Base-by-base conservation (phyloP, 2,113 vertebrate genomes). In the Python bivittatus region DNA sequence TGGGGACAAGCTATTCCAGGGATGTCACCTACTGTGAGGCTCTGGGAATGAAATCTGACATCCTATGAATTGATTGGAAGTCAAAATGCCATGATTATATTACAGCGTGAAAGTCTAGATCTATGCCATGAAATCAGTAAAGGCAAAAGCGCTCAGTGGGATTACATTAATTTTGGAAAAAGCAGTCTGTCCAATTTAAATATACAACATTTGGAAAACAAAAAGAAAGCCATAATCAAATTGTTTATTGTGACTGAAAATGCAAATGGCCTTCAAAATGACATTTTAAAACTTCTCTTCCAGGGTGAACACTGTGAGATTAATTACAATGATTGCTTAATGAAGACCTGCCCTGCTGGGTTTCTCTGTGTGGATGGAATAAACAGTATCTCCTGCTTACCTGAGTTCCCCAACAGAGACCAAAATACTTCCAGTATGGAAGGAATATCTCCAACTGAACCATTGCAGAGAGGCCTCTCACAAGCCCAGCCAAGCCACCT, bases 321-420 rank as follows among this genome's bases (percentile, higher is more conserved):
- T 97, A 98, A 99, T 97, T 98, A 98, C 95, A 96, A 98, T 93
- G 97, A 98, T 95, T 99, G 98, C 97, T 97, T 98, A 96, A 97
- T 97, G 56, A 97, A 97, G 92, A 97, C 96, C 52, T 99, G 98
- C 96, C 98, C 98, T 84, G 92, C 92, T 96, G 97, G 96, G 56
- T 98, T 97, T 96, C 96, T 97, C 95, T 98, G 98, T 97, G 92
- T 97, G 95, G 98, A 98, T 94, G 98, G 97, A 96, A 97, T 98
- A 97, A 98, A 98, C 96, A 97, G 96, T 96, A 96, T 98, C 96
- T 98, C 97, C 95, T 98, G 97, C 95, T 96, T 98, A 93, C 96
- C 97, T 92, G 11, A 84, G 83, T 22, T n/a, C 4, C 72, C 84
- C 42, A 72, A 94, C 94, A 95, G 88, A 86, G 92, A 94, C 72